Evolutionary conservation across 2,888 invertebrate species (phyloP).

Genomic region (Monochamus alternatus): DNA sequence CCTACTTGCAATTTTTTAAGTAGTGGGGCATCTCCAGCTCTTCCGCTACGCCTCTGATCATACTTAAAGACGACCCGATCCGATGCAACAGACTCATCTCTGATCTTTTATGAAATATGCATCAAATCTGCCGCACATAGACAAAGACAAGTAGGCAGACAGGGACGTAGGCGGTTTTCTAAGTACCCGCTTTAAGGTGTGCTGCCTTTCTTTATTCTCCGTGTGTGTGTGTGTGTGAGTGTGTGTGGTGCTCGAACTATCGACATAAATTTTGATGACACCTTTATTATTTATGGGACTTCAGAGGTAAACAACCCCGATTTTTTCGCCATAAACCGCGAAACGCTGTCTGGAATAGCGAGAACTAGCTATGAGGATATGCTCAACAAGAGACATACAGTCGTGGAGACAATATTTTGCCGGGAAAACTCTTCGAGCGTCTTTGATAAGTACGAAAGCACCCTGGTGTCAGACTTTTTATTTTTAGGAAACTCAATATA

Average conservation of each 20-base stretch:
- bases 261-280: conserved; percentile 49
- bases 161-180: conserved; percentile 39
- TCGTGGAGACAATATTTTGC: no score
- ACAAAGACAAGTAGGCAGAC: conserved; percentile 42
- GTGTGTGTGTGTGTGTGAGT: conserved; percentile 41
- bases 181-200: conserved; percentile 42
- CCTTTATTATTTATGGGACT: conserved; percentile 45
- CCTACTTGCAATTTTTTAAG: no score
- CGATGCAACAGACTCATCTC: neutral
- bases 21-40: no score
- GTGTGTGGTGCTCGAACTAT: conserved; percentile 43
- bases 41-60: no score
- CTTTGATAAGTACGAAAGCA: no score
- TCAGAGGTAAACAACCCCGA: conserved; percentile 39
- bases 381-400: no score
- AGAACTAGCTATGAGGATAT: no score
- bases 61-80: no score
- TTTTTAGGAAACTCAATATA: no score
- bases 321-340: conserved; percentile 9
- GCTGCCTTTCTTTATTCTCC: conserved; percentile 41
- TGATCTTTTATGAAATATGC: conserved; percentile 17
- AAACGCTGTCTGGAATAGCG: neutral
- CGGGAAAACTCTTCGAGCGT: no score
- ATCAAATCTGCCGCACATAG: conserved; percentile 30
- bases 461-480: no score